phyloP scores from a whole-genome alignment of 2,888 invertebrate genomes.

The Doris montereyensis region DNA sequence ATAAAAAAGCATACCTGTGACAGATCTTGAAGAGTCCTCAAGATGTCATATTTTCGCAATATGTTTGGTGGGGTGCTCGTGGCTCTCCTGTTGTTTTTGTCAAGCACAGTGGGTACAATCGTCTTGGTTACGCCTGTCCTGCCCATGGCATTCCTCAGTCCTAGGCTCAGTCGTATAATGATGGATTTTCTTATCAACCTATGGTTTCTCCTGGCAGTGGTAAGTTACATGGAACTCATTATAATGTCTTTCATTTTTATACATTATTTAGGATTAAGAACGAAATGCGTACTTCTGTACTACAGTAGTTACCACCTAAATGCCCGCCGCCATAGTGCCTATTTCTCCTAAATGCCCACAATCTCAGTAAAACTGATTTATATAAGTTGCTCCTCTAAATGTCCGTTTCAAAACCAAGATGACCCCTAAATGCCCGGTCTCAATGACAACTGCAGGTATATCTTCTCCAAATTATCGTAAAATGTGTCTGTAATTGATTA shows the following conservation, averaged over 20 bases:
- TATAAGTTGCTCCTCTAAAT: no score
- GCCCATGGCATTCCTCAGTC: slow-evolving; percentile 81
- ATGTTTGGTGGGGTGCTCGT: slow-evolving; percentile 49
- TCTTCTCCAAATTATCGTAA: no score
- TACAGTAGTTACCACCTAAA: no score
- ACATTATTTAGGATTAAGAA: no score
- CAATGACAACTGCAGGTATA: no score
- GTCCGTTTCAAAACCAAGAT: no score
- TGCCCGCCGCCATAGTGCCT: no score
- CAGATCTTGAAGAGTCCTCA: neutral
- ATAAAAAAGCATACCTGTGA: neutral
- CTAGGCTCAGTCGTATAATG: slow-evolving; percentile 79
- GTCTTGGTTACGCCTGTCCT: slow-evolving; percentile 80
- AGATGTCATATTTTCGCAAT: neutral
- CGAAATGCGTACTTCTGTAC: no score
- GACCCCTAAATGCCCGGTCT: no score
- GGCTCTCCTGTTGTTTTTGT: slow-evolving; percentile 51
- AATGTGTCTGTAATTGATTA: no score
- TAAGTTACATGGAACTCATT: slow-evolving; percentile 77
- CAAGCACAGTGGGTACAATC: slow-evolving; percentile 74
- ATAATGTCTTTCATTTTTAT: neutral
- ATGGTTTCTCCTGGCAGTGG: slow-evolving; percentile 89
- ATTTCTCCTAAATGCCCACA: no score
- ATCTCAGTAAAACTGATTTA: no score
- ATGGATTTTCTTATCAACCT: slow-evolving; percentile 83